Evolutionary conservation across 2,888 invertebrate genomes (phyloP), one percentile per base, ranked within the genome.

Genomic region (Melikaiella ostensackeni): DNA sequence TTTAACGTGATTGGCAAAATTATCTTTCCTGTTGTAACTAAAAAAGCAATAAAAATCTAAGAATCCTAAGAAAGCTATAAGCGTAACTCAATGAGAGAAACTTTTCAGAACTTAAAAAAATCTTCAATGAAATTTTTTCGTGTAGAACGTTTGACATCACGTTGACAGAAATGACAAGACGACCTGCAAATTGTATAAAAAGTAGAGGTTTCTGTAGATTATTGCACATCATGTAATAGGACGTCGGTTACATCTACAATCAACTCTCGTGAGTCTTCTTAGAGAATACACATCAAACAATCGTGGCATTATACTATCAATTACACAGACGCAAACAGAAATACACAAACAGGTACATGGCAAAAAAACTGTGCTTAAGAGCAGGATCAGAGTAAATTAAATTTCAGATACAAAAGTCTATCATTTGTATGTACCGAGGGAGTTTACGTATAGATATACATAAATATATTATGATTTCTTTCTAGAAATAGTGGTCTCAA

Each of bases 131-230:
- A 2, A 27, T 19, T 50, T 46, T 70, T 21, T n/a, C 3, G 5
- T 50, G 19, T 19, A 9, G 30, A 50, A 70, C 0, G 11, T 19
- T 80, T 80, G 63, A 78, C 75, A 77, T 80, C 78, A 77, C 74
- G 74, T 75, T 78, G 74, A 78, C 76, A 77, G 80, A 80, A 81
- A 70, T 74, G 30, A 24, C 77, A 79, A 75, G 76, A 66, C 64
- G 77, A 74, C 79, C 77, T 78, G 74, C 21, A 79, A 78, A 75
- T 83, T 86, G 86, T 86, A 86, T 84, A 86, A 85, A 87, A 82
- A 80, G 84, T 88, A 87, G 87, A 85, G 82, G 87, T 89, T 85
- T 85, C 86, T 89, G 88, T 90, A 89, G 88, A 87, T 87, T 88
- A 88, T 86, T 86, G 83, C 83, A 79, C 79, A 83, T 83, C 80